Evolutionary conservation across 2,113 vertebrate species (phyloP).

Genomic region (Thunnus thynnus): DNA sequence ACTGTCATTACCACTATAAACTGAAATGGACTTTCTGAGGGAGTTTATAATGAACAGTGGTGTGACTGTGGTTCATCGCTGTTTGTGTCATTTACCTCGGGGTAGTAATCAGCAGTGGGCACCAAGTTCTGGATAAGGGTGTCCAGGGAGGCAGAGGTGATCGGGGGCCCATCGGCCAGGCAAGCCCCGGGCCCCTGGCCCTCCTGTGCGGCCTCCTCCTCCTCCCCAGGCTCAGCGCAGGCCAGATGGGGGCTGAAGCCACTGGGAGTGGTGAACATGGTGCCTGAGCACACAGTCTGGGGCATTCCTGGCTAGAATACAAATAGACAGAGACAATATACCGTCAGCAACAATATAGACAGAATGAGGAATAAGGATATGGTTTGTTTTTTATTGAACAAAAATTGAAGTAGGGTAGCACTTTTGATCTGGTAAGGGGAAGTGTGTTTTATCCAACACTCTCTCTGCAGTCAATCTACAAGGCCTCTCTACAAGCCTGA

Average conservation of each 20-base stretch:
- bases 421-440: not conserved
- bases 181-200: constrained; percentile 84
- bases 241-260: constrained; percentile 89
- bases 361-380: constrained; percentile 23
- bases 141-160: constrained; percentile 93
- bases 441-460: not conserved
- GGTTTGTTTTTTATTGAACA: not conserved
- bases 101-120: constrained; percentile 94
- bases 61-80: not conserved
- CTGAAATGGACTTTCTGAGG: constrained; percentile 25
- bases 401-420: not conserved
- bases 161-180: constrained; percentile 87
- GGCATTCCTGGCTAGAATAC: constrained; percentile 89
- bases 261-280: constrained; percentile 91
- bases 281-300: constrained; percentile 88
- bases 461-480: not conserved
- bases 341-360: not conserved
- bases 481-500: not conserved
- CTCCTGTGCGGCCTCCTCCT: constrained; percentile 86
- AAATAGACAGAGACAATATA: constrained; percentile 33
- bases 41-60: constrained; percentile 4
- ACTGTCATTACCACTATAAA: constrained; percentile 8
- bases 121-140: constrained; percentile 93
- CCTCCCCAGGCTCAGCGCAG: constrained; percentile 81
- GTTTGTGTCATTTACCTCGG: constrained; percentile 83